These are phyloP conservation scores for Anarsia innoxiella DNA, from an alignment of 2,888 invertebrate species.

Conservation along the genomic window DNA sequence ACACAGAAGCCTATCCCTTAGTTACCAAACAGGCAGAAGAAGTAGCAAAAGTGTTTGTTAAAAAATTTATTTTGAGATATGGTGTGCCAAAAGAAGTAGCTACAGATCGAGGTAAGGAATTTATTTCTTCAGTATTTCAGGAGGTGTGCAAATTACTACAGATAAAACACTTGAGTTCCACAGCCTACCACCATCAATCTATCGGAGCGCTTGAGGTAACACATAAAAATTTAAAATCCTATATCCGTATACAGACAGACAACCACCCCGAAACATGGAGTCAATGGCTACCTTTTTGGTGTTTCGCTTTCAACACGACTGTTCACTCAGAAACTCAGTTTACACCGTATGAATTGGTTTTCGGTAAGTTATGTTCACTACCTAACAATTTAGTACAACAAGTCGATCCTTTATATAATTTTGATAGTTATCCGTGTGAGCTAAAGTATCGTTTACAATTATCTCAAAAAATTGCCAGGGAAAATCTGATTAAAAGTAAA, in stretches of 20 bases:
- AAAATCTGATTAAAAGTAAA: constrained; percentile 14
- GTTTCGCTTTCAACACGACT: constrained; percentile 4
- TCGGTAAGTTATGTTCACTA: not conserved
- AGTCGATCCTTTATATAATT: constrained; percentile 6
- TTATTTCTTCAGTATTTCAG: constrained; percentile 9
- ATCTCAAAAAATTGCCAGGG: constrained; percentile 1
- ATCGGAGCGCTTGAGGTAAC: constrained; percentile 5
- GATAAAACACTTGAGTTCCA: constrained; percentile 2
- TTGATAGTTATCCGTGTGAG: constrained; percentile 7
- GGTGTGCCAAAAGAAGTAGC: not conserved
- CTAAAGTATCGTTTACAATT: constrained; percentile 5
- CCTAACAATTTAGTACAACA: not conserved
- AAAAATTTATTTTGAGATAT: constrained; percentile 4
- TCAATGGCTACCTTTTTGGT: constrained; percentile 8
- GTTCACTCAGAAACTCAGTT: constrained; percentile 6
- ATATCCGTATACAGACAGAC: constrained; percentile 1
- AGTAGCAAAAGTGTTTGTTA: not conserved
- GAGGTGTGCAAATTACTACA: constrained; percentile 6
- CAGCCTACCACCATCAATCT: constrained; percentile 6
- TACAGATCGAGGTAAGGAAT: constrained; percentile 4
- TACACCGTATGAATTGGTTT: constrained; percentile 1
- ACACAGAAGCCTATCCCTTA: constrained; percentile 14
- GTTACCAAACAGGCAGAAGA: not conserved
- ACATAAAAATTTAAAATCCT: constrained; percentile 4
- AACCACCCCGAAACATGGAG: not conserved